Base-by-base conservation (phyloP, 1,140 invertebrate species). In the Asbolus verrucosus region DNA sequence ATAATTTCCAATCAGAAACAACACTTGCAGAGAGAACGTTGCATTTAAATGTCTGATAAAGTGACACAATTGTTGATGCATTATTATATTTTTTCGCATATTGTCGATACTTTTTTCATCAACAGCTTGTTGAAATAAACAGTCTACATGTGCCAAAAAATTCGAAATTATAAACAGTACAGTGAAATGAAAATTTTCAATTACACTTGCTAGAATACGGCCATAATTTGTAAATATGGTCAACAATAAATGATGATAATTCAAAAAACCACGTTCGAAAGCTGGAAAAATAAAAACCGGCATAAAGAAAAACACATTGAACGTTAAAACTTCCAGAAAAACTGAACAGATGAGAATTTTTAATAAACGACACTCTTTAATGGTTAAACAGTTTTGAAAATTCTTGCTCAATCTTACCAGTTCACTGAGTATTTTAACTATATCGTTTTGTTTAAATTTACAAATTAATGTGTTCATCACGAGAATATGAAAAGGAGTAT, bases 1-100 rank as follows among this genome's bases (percentile, higher is more conserved):
- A 43, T 50, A 50, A 14, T 50, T 50, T 24, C 43, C 43, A 50
- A 27, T 50, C 9, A 50, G 1, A 1, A 50, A 50, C 6, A 50
- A 11, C 9, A 24, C 1, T 1, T 18, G 43, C 1, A 50, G n/a
- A n/a, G 43, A 50, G 16, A 50, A 50, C 1, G 19, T 27, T 1
- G 21, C 6, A 50, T 50, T 50, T 6, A 50, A 24, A 1, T 11
- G 4, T 50, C 24, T 18, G 4, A 19, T 50, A 11, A 50, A 24
- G n/a, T 50, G 18, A 6, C n/a, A 50, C 13, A 50, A 27, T 24
- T 27, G 6, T 50, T 50, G 43, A 11, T 50, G 19, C n/a, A 50
- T 24, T 2, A 1, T 50, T 21, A 50, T 9, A 27, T n/a, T n/a
- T 3, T 50, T 9, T 1, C 19, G 18, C 18, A 50, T 50, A 4